These are phyloP conservation scores for Bos indicus DNA, from an alignment of 2,113 vertebrate species.

Conservation along the genomic window DNA sequence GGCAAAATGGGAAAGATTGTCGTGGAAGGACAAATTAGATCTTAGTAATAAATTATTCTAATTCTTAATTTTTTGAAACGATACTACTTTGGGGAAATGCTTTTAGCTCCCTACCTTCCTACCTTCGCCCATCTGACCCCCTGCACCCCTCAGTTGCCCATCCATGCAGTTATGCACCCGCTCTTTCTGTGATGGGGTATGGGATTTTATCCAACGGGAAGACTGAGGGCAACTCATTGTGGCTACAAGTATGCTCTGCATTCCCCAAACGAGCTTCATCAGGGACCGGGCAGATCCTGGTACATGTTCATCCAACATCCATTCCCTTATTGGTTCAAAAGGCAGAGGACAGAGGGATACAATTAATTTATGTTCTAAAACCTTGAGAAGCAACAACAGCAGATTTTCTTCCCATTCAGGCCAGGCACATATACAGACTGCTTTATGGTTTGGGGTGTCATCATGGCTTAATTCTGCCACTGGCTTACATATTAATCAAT, in stretches of 20 bases:
- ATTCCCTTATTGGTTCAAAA: background rate
- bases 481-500: background rate
- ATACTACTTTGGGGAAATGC: background rate
- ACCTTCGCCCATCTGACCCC: background rate
- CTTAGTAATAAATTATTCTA: background rate
- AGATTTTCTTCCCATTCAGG: background rate
- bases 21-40: background rate
- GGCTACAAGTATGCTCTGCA: fast-evolving
- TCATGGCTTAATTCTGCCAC: fast-evolving
- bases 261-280: background rate
- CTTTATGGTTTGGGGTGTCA: no score
- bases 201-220: fast-evolving
- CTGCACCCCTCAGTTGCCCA: fast-evolving
- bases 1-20: background rate
- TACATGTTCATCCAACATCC: background rate
- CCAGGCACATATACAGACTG: background rate
- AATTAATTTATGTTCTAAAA: background rate
- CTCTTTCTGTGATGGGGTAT: fast-evolving
- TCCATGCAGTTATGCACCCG: fast-evolving
- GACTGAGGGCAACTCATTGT: fast-evolving
- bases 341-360: background rate
- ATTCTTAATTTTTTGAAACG: background rate
- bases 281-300: fast-evolving
- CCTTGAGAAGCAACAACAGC: fast-evolving
- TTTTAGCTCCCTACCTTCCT: no score